Percentiles rank a stretch among this genome's conserved stretches.
phyloP scores from a whole-genome alignment of 2,888 invertebrate genomes.

The Ennomos erosarius region DNA sequence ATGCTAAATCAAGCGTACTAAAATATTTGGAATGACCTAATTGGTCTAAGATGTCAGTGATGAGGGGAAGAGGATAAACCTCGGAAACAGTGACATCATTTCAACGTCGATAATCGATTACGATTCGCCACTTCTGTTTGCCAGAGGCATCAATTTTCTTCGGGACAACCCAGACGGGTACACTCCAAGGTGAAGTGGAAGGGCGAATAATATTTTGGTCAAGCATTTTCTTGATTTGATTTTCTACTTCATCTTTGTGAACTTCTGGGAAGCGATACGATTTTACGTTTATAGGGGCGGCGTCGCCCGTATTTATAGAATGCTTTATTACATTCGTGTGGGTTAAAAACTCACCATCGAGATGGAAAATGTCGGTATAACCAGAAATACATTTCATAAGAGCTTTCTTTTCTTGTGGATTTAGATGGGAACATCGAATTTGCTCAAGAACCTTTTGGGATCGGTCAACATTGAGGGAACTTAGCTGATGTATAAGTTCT shows the following conservation, averaged over 20 bases:
- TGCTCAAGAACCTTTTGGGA: too few species aligned
- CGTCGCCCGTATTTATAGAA: neutral
- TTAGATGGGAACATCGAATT: too few species aligned
- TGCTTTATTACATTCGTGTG: neutral
- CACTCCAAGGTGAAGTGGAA: conserved; percentile 31
- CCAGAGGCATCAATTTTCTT: conserved; percentile 31
- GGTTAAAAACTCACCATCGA: neutral
- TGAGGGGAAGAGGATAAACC: conserved; percentile 41
- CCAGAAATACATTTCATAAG: neutral
- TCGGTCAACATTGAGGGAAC: too few species aligned
- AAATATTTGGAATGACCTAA: conserved; percentile 44
- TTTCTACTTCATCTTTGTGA: too few species aligned
- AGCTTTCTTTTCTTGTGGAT: too few species aligned
- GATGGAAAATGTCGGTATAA: neutral
- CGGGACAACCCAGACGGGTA: conserved; percentile 45
- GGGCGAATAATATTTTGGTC: too few species aligned
- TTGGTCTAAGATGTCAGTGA: conserved; percentile 28
- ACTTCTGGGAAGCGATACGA: too few species aligned
- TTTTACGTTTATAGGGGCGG: neutral
- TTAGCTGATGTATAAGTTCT: too few species aligned
- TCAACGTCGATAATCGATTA: conserved; percentile 39
- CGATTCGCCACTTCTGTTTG: conserved; percentile 48
- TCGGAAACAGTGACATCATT: conserved; percentile 50
- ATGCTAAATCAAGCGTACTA: conserved; percentile 45
- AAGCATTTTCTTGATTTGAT: too few species aligned